Evolutionary conservation across 2,113 vertebrate genomes (phyloP).

Genomic region (Casuarius casuarius): DNA sequence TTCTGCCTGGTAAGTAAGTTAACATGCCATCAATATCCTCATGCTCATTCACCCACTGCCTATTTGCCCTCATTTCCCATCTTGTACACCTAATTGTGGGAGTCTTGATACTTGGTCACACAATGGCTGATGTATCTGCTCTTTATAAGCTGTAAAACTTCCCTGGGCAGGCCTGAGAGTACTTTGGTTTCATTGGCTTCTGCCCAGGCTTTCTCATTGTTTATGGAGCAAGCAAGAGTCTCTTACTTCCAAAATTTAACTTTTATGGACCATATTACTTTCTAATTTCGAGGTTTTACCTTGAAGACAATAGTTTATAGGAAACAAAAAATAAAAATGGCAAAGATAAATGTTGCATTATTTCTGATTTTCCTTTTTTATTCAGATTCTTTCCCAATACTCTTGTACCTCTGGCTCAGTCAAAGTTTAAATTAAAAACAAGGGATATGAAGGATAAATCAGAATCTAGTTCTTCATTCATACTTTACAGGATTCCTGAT

Average conservation of each 20-base stretch:
- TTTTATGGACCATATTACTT: conserved; percentile 4
- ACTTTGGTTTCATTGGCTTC: not conserved
- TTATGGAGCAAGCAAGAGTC: conserved; percentile 4
- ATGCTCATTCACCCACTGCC: not conserved
- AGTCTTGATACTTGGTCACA: not conserved
- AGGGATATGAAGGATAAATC: not conserved
- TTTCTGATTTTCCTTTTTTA: not conserved
- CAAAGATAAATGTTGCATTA: not conserved
- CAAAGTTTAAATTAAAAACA: not conserved
- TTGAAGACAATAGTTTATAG: not conserved
- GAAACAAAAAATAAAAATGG: conserved; percentile 3
- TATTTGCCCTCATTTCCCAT: not conserved
- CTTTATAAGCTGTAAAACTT: not conserved
- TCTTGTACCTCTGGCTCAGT: not conserved
- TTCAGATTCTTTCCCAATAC: not conserved
- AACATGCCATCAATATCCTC: not conserved
- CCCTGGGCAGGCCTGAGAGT: not conserved
- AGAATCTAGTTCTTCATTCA: not conserved
- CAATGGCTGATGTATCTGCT: not conserved
- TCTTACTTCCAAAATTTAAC: not conserved
- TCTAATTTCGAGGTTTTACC: not conserved
- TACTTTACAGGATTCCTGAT: not conserved
- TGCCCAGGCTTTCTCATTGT: not conserved
- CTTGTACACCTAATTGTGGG: not conserved
- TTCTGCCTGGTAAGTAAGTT: not conserved